phyloP scores from a whole-genome alignment of 2,113 vertebrate genomes.

The Diadophis punctatus region DNA sequence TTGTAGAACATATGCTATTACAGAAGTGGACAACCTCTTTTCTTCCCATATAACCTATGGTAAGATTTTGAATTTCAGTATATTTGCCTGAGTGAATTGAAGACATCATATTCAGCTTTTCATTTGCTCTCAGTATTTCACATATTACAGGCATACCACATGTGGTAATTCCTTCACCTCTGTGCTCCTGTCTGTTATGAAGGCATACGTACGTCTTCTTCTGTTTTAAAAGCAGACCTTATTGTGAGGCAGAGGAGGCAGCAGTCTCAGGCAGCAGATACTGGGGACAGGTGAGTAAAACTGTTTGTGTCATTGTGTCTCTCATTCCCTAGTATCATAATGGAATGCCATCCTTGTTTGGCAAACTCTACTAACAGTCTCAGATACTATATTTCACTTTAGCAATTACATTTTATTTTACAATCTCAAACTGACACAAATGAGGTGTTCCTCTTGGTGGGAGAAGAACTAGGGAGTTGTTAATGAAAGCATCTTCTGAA shows the following conservation, averaged over 20 bases:
- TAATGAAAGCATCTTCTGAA: background rate
- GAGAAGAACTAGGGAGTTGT: background rate
- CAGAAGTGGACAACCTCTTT: slow-evolving; percentile 7
- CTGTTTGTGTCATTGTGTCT: background rate
- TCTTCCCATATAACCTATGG: background rate
- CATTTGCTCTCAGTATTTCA: background rate
- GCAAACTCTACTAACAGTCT: background rate
- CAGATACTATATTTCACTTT: background rate
- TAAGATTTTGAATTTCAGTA: slow-evolving; percentile 34
- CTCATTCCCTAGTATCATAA: background rate
- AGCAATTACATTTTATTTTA: background rate
- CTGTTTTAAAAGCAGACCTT: background rate
- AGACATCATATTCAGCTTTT: background rate
- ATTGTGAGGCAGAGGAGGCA: background rate
- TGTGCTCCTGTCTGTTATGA: background rate
- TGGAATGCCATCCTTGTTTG: background rate
- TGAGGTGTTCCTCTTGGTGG: background rate
- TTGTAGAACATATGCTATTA: background rate
- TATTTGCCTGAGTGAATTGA: slow-evolving; percentile 23
- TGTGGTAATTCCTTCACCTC: background rate
- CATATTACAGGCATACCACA: background rate
- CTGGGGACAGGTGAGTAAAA: background rate
- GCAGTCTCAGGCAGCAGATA: background rate
- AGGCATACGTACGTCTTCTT: background rate
- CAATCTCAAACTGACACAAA: too few relatives aligned